These are phyloP conservation scores for Elephantulus edwardii DNA, from an alignment of 2,113 vertebrate species.

Conservation along the genomic window DNA sequence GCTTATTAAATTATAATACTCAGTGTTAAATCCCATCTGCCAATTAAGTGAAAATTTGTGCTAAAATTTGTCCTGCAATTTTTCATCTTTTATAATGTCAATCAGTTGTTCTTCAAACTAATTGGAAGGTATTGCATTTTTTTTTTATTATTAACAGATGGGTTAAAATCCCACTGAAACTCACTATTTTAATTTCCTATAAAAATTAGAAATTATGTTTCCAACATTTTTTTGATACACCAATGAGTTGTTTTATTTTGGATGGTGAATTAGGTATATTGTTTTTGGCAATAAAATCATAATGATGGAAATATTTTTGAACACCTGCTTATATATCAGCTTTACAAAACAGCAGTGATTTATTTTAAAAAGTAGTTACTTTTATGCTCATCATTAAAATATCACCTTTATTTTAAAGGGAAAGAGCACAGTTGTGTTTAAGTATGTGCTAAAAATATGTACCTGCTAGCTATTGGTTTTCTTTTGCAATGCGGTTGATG, in stretches of 20 bases:
- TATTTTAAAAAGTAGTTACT: background rate
- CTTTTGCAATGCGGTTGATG: fast-evolving
- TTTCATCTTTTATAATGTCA: constrained; percentile 28
- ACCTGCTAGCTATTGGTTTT: fast-evolving
- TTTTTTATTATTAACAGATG: constrained; percentile 30
- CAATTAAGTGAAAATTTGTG: background rate
- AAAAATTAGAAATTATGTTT: constrained; percentile 20
- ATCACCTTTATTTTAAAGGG: background rate
- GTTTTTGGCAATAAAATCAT: constrained; percentile 32
- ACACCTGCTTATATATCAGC: constrained; percentile 2
- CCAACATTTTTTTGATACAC: background rate
- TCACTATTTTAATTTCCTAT: background rate
- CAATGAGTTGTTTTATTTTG: background rate
- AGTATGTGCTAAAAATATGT: fast-evolving
- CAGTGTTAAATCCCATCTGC: background rate
- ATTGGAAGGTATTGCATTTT: background rate
- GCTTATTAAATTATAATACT: background rate
- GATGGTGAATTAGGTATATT: constrained; percentile 32
- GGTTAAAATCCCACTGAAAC: constrained; percentile 34
- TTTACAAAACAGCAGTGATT: background rate
- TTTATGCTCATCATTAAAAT: background rate
- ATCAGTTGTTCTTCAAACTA: constrained; percentile 7
- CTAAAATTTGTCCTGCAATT: background rate
- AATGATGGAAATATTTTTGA: constrained; percentile 21
- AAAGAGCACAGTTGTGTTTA: fast-evolving